phyloP scores from a whole-genome alignment of 2,888 invertebrate genomes.

The Ctenicera cuprea region DNA sequence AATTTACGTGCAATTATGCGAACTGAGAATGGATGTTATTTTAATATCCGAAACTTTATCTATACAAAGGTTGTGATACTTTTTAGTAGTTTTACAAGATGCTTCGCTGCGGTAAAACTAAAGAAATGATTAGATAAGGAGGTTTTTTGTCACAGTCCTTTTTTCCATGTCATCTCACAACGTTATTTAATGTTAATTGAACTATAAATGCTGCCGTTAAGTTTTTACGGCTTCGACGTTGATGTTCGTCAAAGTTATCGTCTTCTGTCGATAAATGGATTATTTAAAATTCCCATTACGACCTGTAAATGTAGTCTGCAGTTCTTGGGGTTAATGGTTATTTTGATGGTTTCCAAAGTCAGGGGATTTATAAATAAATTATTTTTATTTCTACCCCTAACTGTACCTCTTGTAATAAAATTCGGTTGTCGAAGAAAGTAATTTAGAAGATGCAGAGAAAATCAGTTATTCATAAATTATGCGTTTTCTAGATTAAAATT shows the following conservation, averaged over 20 bases:
- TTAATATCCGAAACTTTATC: not conserved
- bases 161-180: conserved; percentile 35
- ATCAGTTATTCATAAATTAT: conserved; percentile 1
- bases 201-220: conserved; percentile 52
- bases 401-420: conserved; percentile 37
- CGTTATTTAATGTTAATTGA: conserved; percentile 52
- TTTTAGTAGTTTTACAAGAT: too few relatives aligned
- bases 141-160: not conserved
- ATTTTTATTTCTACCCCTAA: conserved; percentile 54
- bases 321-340: conserved; percentile 61
- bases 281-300: conserved; percentile 61
- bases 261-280: conserved; percentile 56
- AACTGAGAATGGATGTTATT: not conserved
- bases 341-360: conserved; percentile 60
- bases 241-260: conserved; percentile 55
- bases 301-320: conserved; percentile 65
- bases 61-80: too few relatives aligned
- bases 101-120: too few relatives aligned
- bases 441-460: conserved; percentile 5
- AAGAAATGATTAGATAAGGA: not conserved
- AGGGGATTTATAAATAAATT: conserved; percentile 60
- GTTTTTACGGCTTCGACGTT: conserved; percentile 47
- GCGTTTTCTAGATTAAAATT: not conserved
- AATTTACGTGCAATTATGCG: not conserved
- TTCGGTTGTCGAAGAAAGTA: conserved; percentile 15